Percentiles rank a stretch among this genome's conserved stretches.
Evolutionary conservation across 2,113 vertebrate genomes (phyloP).

Genomic region (Origma solitaria): DNA sequence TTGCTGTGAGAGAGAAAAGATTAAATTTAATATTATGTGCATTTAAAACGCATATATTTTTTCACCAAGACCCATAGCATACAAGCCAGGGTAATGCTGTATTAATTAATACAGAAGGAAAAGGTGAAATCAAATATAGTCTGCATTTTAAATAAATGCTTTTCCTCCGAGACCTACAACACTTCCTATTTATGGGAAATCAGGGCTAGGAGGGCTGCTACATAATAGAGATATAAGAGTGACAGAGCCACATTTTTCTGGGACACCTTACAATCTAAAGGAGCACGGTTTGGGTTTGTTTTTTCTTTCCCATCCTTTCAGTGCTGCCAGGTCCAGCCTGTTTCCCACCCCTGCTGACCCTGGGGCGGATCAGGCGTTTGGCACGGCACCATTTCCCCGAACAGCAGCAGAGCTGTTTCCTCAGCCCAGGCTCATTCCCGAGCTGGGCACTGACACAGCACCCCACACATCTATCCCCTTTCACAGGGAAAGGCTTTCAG

Average conservation of each 20-base stretch:
- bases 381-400: background rate
- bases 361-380: background rate
- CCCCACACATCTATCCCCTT: slow-evolving; percentile 1
- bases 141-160: background rate
- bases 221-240: background rate
- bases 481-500: background rate
- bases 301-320: background rate
- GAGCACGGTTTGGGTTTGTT: background rate
- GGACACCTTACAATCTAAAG: background rate
- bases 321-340: background rate
- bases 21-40: background rate
- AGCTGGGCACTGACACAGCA: background rate
- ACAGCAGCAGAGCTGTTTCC: background rate
- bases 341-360: background rate
- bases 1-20: background rate
- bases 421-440: background rate
- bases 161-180: background rate
- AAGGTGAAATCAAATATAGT: background rate
- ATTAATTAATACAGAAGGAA: background rate
- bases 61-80: background rate
- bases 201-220: background rate
- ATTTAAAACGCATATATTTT: background rate
- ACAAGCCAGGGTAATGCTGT: background rate
- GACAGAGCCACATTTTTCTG: background rate
- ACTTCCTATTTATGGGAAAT: background rate